Evolutionary conservation across 2,888 invertebrate genomes (phyloP).

Genomic region (Opisthograptis luteolata): DNA sequence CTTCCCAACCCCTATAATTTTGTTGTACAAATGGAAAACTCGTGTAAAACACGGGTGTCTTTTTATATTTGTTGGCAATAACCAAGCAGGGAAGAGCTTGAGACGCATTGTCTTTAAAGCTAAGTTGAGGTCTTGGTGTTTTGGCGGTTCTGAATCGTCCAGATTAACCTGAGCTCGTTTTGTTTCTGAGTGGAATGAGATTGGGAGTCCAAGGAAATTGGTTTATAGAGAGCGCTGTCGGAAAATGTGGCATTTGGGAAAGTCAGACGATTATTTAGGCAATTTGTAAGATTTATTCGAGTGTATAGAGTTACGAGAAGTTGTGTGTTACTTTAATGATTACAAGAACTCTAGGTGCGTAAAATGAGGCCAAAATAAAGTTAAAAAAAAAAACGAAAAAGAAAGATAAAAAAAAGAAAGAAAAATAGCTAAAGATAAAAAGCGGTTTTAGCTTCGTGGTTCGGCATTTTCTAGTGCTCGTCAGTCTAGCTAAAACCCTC

Average conservation of each 20-base stretch:
- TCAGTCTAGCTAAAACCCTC: too few relatives aligned
- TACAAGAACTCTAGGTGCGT: too few relatives aligned
- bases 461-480: too few relatives aligned
- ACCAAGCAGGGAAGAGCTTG: conserved; percentile 1
- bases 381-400: too few relatives aligned
- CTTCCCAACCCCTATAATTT: conserved; percentile 9
- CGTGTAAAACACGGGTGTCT: conserved; percentile 24
- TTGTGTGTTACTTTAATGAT: conserved; percentile 8
- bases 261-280: conserved; percentile 12
- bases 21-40: conserved; percentile 24
- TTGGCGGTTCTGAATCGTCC: background rate
- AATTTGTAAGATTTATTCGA: conserved; percentile 24
- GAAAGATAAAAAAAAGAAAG: too few relatives aligned
- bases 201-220: conserved; percentile 1
- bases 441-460: too few relatives aligned
- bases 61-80: conserved; percentile 15
- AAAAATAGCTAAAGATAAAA: too few relatives aligned
- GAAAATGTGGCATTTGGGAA: conserved; percentile 15
- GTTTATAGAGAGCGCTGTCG: background rate
- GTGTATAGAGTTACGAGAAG: conserved; percentile 3
- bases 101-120: background rate
- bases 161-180: conserved; percentile 6
- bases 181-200: background rate
- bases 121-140: background rate
- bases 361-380: too few relatives aligned